These are phyloP conservation scores for Hippocampus zosterae DNA, from an alignment of 2,113 vertebrate species.

Conservation along the genomic window DNA sequence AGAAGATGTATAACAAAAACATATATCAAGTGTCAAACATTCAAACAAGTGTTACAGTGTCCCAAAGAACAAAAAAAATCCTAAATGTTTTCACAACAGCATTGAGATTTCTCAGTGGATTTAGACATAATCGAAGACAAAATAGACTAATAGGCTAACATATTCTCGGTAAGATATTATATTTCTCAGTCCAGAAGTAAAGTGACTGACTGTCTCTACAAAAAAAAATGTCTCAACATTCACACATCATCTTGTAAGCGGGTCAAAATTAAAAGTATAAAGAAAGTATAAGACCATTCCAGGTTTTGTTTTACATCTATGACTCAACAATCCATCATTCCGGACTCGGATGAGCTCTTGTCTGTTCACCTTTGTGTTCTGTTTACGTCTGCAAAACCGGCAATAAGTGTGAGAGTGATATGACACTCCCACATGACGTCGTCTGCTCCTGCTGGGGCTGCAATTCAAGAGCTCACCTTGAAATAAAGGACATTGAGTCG, in stretches of 20 bases:
- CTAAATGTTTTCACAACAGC: neutral
- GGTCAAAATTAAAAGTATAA: neutral
- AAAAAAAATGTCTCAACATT: neutral
- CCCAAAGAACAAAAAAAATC: rapidly evolving
- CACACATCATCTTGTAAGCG: neutral
- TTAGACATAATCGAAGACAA: neutral
- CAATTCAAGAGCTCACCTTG: conserved; percentile 35
- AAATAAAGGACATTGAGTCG: neutral
- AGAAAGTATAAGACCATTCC: neutral
- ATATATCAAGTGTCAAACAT: neutral
- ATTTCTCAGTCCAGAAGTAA: neutral
- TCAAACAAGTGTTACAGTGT: neutral
- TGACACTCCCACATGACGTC: conserved; percentile 26
- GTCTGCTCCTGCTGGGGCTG: conserved; percentile 6
- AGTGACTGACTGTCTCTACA: neutral
- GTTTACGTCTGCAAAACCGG: conserved; percentile 3
- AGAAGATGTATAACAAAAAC: neutral
- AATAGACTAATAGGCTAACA: neutral
- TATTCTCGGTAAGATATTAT: neutral
- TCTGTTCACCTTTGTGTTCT: neutral
- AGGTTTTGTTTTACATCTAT: neutral
- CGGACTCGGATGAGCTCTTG: neutral
- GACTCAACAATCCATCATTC: neutral
- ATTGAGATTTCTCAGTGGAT: neutral
- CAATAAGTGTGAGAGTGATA: conserved; percentile 13